Base-by-base conservation (phyloP, 2,797 vertebrate genomes). In the Adrianichthys oophorus region DNA sequence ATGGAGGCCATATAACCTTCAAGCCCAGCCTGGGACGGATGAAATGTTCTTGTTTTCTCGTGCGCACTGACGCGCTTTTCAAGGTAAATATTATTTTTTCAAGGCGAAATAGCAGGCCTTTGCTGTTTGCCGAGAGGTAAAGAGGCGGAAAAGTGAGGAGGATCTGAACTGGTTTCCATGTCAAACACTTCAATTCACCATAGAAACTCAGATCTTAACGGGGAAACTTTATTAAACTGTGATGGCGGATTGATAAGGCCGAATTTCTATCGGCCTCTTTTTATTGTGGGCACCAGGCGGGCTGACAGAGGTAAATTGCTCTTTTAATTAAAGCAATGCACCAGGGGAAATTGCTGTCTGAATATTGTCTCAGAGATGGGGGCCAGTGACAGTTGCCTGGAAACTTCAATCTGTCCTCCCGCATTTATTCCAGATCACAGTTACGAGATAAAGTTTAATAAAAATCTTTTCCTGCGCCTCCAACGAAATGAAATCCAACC, bases 311-410 rank as follows among this genome's bases (percentile, higher is more conserved):
- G 91, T 92, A 93, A 94, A 94, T 93, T 93, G 94, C 92, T 92
- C 90, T 94, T 96, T 96, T 98, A 98, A 98, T 98, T 97, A 96
- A 96, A 95, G 92, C 92, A 92, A 93, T 92, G 92, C 92, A 90
- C 74, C 87, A 90, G 93, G 94, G 96, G 96, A 98, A 98, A 97
- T 98, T 97, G 95, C 94, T 91, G 93, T 94, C 93, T 92, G 93
- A 93, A 93, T 93, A 93, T 92, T 94, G 89, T 91, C 91, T 91
- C 91, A 85, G 92, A 92, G 92, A 93, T 91, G 91, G 91, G 88
- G 87, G 86, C 88, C 90, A 81, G 73, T 87, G 92, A 93, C 92
- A 91, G 95, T 95, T 95, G 95, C 94, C 89, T 92, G 92, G 94
- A 95, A 94, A 95, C 94, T 93, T 91, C 92, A 89, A 92, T 93